Evolutionary conservation across 2,797 vertebrate species (phyloP), one percentile per base, ranked within the genome.

Genomic region (Gallinago nigripennis): DNA sequence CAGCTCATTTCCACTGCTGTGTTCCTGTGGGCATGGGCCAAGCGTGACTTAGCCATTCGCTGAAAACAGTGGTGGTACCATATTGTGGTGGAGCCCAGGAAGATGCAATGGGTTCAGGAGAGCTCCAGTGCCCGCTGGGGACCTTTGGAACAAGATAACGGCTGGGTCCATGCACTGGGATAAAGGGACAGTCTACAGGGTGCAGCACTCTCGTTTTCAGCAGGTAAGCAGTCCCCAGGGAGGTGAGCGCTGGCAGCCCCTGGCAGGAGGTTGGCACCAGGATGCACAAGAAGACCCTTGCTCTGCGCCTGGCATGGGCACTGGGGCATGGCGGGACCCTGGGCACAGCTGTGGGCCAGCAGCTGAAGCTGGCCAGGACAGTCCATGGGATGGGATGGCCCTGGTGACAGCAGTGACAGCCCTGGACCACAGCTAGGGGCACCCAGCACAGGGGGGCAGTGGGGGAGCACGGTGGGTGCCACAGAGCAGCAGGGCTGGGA

Each of bases 101-200:
- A 87, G 50, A 60, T 39, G 39, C 37, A 43, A 91, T 92, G 80
- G 50, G 39, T 78, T 90, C 75, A 60, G 51, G 30, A 27, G 60
- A 37, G 25, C 68, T 35, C 10, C 6, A 5, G 45, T 82, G 54
- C 94, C 86, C 2, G 16, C 30, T 3, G 21, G 63, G 73, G 73
- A 96, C 93, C 96, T 97, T 96, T 97, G 94, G 95, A 97, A 97
- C 89, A 94, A 90, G 97, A 96, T 97, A 96, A 95, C 63, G 1
- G 19, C 77, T 24, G 35, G 53, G 27, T 90, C 78, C 0, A 0
- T 48, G 12, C 23, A 31, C 75, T 28, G 57, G 63, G 53, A 7
- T 43, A 90, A 60, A 88, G 53, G 71, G 43, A 19, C 56, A 86
- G 56, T 73, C 75, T 71, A 81, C 87, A 81, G 91, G 57, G 83